Percentiles rank a stretch among this genome's conserved stretches.
phyloP scores from a whole-genome alignment of 2,797 vertebrate genomes.

The Pristis pectinata region DNA sequence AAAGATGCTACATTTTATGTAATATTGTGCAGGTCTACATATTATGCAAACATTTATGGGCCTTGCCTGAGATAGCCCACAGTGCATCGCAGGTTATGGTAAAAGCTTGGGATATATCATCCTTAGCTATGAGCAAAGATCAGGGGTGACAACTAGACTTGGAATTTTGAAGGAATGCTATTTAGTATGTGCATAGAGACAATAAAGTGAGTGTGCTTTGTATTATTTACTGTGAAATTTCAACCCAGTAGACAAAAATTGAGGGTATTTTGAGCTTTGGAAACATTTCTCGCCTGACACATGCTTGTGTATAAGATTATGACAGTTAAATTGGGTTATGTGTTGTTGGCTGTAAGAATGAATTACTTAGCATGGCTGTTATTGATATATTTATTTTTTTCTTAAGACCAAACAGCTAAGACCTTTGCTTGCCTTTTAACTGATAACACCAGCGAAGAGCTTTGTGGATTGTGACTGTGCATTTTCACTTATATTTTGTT shows the following conservation, averaged over 20 bases:
- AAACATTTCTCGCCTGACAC: background rate
- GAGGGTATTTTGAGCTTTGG: background rate
- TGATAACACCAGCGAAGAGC: background rate
- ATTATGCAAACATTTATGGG: background rate
- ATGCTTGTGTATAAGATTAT: background rate
- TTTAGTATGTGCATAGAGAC: background rate
- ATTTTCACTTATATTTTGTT: conserved; percentile 50
- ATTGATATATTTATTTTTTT: background rate
- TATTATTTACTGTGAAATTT: conserved; percentile 12
- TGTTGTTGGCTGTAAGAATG: background rate
- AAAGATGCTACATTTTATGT: background rate
- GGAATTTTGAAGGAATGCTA: background rate
- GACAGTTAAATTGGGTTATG: background rate
- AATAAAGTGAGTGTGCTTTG: background rate
- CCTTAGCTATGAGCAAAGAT: background rate
- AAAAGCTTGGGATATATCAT: background rate
- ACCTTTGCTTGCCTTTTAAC: too few relatives aligned
- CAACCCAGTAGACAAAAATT: conserved; percentile 26
- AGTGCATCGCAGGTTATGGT: background rate
- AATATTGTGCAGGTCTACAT: background rate
- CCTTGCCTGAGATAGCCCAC: background rate
- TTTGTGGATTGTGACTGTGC: conserved; percentile 40
- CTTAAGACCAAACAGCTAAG: too few relatives aligned
- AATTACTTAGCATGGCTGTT: background rate
- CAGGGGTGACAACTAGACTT: background rate